Evolutionary conservation across 2,888 invertebrate genomes (phyloP).

Genomic region (Stenolophus ochropezus): DNA sequence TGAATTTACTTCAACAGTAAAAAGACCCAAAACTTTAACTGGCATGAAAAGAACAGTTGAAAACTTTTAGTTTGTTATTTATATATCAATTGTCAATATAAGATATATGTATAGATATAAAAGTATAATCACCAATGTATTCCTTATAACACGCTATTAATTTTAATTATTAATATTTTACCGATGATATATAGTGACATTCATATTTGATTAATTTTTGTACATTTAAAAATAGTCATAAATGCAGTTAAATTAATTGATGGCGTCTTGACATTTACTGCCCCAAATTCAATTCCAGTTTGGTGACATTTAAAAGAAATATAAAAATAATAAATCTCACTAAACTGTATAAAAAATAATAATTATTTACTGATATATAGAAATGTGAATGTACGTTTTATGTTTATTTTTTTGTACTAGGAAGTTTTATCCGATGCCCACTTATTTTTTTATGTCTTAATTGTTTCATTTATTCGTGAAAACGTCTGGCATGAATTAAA

Average conservation of each 20-base stretch:
- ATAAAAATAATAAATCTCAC: background rate
- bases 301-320: background rate
- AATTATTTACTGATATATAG: too few species aligned
- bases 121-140: too few species aligned
- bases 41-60: too few species aligned
- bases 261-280: background rate
- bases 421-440: background rate
- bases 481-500: constrained; percentile 16
- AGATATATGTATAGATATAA: too few species aligned
- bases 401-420: background rate
- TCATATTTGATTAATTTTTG: background rate
- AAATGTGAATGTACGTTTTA: too few species aligned
- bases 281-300: background rate
- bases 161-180: background rate
- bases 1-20: too few species aligned
- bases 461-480: constrained; percentile 31
- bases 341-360: too few species aligned
- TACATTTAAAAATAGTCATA: background rate
- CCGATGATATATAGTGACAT: background rate
- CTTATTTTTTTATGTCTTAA: background rate
- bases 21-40: too few species aligned
- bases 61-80: too few species aligned
- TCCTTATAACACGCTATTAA: too few species aligned
- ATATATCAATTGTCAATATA: too few species aligned
- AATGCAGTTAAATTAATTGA: background rate